Evolutionary conservation across 2,888 invertebrate species (phyloP), one percentile per base, ranked within the genome.

Genomic region (Latrodectus elegans): DNA sequence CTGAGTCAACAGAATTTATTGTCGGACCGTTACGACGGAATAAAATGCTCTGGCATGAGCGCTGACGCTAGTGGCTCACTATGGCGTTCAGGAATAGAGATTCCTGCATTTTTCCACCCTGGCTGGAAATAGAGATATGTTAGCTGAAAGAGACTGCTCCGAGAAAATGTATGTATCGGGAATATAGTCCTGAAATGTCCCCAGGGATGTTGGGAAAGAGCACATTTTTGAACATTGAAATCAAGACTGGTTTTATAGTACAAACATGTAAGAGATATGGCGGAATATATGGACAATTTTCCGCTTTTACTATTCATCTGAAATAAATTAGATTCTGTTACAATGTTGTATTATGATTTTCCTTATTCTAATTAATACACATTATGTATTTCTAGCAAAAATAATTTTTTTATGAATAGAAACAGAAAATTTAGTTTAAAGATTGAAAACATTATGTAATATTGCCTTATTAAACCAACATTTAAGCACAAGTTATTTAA

Each of bases 1-100:
- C 80, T 80, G 80, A 80, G 72, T 72, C 80, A 80, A 72, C 80
- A 65, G 80, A 80, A 80, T 80, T 80, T 80, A 80, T 80, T 80
- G 80, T 80, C 72, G 79, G 71, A 77, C 38, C 65, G 77, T 67
- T 52, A 60, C 71, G 12, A 38, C 51, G 14, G 71, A 71, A 71
- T 51, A 71, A 71, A 71, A 71, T 51, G 71, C n/a, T 60, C 60
- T 60, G 60, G 14, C 12, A 60, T 60, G 60, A n/a, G n/a, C 60
- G 60, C 60, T 60, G 60, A 60, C 60, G 60, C 60, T 60, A 60
- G 71, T 51, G 51, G 49, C 38, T 71, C 71, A n/a, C 71, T 71
- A 49, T 38, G 49, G 49, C 51, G n/a, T 38, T 38, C 26, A 17
- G 22, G 68, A 68, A 68, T 68, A 22, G 22, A 26, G 68, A 26